Conservation (phyloP, 2,888 invertebrate species). For the Ditula angustiorana region DNA sequence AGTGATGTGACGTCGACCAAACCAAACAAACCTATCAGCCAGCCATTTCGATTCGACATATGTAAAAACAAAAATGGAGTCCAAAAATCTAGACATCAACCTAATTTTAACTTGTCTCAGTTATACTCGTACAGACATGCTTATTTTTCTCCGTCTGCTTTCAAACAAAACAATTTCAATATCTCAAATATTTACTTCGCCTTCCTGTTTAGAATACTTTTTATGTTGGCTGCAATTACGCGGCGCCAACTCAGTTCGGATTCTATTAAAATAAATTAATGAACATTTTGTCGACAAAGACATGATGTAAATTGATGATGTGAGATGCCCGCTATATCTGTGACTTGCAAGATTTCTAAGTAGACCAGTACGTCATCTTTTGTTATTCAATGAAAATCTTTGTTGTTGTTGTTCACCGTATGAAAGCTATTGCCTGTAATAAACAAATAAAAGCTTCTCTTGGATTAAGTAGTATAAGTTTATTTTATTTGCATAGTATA, state of each 20-base stretch:
- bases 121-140: not conserved
- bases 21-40: too few species aligned
- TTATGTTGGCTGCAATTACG: not conserved
- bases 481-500: too few species aligned
- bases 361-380: slow-evolving; percentile 12
- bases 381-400: slow-evolving; percentile 13
- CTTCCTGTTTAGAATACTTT: not conserved
- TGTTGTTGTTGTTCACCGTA: not conserved
- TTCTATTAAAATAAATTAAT: slow-evolving; percentile 20
- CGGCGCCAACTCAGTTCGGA: not conserved
- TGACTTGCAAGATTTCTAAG: slow-evolving; percentile 9
- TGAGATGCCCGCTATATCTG: slow-evolving; percentile 4
- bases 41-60: too few species aligned
- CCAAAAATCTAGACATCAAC: not conserved
- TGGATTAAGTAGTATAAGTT: too few species aligned
- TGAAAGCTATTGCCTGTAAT: not conserved
- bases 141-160: not conserved
- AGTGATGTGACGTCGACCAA: too few species aligned
- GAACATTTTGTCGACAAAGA: slow-evolving; percentile 10
- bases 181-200: not conserved
- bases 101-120: not conserved
- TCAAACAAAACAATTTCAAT: not conserved
- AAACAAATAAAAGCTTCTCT: too few species aligned
- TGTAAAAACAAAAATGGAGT: not conserved
- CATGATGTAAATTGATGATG: slow-evolving; percentile 21